Conservation (phyloP, 2,888 invertebrate species). For the Trichogramma evanescens region DNA sequence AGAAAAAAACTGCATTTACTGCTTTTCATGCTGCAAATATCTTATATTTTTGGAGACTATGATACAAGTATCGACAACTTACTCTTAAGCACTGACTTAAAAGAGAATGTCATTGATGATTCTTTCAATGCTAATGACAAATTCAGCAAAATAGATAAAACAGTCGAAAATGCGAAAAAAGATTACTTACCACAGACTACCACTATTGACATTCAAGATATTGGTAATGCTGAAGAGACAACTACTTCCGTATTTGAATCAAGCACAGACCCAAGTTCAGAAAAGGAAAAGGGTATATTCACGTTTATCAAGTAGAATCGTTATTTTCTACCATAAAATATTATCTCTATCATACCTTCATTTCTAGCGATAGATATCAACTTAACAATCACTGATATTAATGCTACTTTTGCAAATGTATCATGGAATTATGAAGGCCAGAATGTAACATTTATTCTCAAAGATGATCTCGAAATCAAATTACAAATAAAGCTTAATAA, state of each 20-base stretch:
- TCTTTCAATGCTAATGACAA: no score
- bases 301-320: no score
- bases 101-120: not conserved
- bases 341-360: no score
- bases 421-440: conserved; percentile 11
- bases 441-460: conserved; percentile 4
- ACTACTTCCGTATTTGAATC: not conserved
- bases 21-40: conserved; percentile 25
- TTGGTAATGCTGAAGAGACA: not conserved
- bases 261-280: no score
- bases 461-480: conserved; percentile 1
- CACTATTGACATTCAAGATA: not conserved
- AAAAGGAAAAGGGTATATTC: no score
- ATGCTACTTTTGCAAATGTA: conserved; percentile 8
- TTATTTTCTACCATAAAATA: no score
- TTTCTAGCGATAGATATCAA: not conserved
- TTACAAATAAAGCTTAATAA: not conserved
- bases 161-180: no score
- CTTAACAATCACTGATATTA: not conserved
- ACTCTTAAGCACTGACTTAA: not conserved
- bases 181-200: not conserved
- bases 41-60: conserved; percentile 24
- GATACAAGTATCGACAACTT: conserved; percentile 11
- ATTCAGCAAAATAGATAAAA: no score
- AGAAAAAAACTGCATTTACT: conserved; percentile 26